Evolutionary conservation across 2,113 vertebrate species (phyloP), one percentile per base, ranked within the genome.

Genomic region (Hipposideros armiger): DNA sequence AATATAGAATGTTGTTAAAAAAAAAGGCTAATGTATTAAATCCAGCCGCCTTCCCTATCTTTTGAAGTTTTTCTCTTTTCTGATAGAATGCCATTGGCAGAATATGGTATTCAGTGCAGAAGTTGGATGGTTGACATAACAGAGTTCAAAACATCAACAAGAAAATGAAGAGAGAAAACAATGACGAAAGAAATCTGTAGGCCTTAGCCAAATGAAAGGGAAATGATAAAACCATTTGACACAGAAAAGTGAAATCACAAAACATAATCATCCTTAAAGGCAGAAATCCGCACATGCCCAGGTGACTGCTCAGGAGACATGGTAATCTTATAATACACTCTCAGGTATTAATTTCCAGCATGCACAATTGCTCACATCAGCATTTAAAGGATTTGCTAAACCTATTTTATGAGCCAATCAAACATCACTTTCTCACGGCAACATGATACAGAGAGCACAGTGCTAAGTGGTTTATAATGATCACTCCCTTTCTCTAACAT

Each of bases 301-400:
- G 94, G 78, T 87, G 92, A 94, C 95, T 28, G 73, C 86, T 86
- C 88, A 88, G 91, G 70, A 97, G 96, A 94, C 85, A 88, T 0
- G 17, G 84, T 94, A 96, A 92, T 92, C 92, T 67, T 89, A 81
- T 30, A 95, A 70, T 87, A 91, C 77, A 87, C 77, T 92, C 36
- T 83, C 72, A 73, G 76, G 97, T 97, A 97, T 98, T 97, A 86
- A 95, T 97, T 97, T 98, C 93, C 96, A 96, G 52, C 58, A 11
- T 52, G 97, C 92, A 97, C 67, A 95, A 60, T 70, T 97, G 95
- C 73, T 67, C 69, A 76, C 94, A 95, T 87, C 85, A 95, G 93
- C 93, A 91, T 95, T 97, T 96, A 98, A 98, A 95, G 97, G 94
- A 98, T 98, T 98, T 98, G 97, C 73, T 94, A 96, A 98, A 96